Percentiles rank a stretch among this genome's conserved stretches.
Evolutionary conservation across 2,797 vertebrate species (phyloP).

Genomic region (Sebastes kiyomatsui): DNA sequence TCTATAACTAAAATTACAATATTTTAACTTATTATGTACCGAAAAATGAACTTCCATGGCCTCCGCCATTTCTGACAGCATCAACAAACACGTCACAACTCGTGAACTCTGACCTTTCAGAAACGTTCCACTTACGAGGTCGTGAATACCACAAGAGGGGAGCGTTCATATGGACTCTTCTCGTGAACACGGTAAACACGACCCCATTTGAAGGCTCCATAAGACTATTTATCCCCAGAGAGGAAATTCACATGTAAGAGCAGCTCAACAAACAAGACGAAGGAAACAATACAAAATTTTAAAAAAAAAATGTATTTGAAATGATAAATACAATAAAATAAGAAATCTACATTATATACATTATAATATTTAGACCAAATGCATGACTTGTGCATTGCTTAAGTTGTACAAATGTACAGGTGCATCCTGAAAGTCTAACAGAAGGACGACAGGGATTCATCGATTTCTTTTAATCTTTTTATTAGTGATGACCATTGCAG

Average conservation of each 20-base stretch:
- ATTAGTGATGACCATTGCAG: not conserved
- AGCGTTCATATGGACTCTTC: too few relatives aligned
- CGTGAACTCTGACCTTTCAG: too few relatives aligned
- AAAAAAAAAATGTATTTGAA: too few relatives aligned
- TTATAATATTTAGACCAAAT: not conserved
- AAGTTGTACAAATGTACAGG: not conserved
- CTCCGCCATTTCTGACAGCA: too few relatives aligned
- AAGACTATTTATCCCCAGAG: not conserved
- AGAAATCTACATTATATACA: not conserved
- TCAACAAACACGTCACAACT: too few relatives aligned
- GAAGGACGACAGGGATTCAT: not conserved
- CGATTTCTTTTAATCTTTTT: not conserved
- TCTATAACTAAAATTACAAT: too few relatives aligned
- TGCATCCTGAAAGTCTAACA: not conserved
- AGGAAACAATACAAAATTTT: not conserved
- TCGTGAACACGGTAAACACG: too few relatives aligned
- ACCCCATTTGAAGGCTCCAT: too few relatives aligned
- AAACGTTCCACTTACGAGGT: too few relatives aligned
- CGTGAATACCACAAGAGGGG: too few relatives aligned
- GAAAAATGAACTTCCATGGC: too few relatives aligned
- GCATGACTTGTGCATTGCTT: not conserved
- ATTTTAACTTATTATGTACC: too few relatives aligned
- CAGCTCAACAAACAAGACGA: fast-evolving
- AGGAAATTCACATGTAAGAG: not conserved
- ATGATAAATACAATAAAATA: not conserved